A percentile compares a stretch with the other conserved stretches of the same genome.
Evolutionary conservation across 2,113 vertebrate genomes (phyloP).

Genomic region (Machaerirhynchus nigripectus): DNA sequence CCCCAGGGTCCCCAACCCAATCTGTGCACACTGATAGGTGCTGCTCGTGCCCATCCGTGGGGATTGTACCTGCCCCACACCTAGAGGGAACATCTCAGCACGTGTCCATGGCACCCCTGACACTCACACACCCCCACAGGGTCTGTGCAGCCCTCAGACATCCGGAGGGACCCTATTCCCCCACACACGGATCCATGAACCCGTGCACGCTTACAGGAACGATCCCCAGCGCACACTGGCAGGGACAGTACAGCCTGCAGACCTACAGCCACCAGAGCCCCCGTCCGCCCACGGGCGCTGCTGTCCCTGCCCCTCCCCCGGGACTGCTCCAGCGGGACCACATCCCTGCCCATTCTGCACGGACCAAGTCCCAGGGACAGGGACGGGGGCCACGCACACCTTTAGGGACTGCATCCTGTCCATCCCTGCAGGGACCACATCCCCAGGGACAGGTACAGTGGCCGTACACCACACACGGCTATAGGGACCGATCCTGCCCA

Average conservation of each 20-base stretch:
- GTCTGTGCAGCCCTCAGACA: neutral
- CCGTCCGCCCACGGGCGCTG: neutral
- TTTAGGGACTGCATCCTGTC: neutral
- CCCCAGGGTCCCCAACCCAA: neutral
- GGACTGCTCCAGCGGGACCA: neutral
- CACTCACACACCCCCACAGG: no score
- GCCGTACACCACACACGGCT: neutral
- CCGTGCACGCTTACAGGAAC: accelerated
- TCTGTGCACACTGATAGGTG: no score
- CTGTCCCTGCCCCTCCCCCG: neutral
- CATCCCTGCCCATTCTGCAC: neutral
- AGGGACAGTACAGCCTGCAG: neutral
- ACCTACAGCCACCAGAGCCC: neutral
- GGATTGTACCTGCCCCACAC: neutral
- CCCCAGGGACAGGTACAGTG: neutral
- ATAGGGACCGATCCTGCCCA: neutral
- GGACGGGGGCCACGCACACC: neutral
- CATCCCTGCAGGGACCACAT: no score
- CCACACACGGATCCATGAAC: accelerated
- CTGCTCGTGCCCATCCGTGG: neutral
- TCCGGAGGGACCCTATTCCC: neutral
- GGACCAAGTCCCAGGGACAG: neutral
- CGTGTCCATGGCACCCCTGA: no score
- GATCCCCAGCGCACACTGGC: accelerated
- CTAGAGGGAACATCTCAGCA: accelerated